A percentile compares a stretch with the other conserved stretches of the same genome.
Evolutionary conservation across 2,113 vertebrate species (phyloP).

Genomic region (Lasiurus borealis): DNA sequence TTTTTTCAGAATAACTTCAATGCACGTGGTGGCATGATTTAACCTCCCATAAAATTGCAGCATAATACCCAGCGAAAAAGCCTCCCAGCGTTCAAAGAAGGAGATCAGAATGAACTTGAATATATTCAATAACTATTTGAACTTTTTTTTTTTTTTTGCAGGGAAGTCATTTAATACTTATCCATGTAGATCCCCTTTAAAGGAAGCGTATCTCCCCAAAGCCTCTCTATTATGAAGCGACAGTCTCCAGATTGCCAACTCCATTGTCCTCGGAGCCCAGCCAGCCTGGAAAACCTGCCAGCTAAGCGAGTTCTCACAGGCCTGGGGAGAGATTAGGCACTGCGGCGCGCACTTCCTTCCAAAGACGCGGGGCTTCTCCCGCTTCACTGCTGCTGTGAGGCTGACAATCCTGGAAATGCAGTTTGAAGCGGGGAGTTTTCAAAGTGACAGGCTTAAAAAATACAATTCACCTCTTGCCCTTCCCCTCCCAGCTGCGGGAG

Average conservation of each 20-base stretch:
- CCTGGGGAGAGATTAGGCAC: conserved; percentile 76
- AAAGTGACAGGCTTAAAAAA: conserved; percentile 83
- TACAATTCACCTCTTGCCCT: conserved; percentile 81
- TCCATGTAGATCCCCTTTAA: conserved; percentile 70
- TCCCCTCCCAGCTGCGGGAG: conserved; percentile 63
- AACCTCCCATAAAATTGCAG: conserved; percentile 69
- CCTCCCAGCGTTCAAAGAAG: conserved; percentile 63
- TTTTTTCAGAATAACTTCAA: conserved; percentile 68
- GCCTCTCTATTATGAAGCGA: conserved; percentile 67
- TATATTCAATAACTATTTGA: conserved; percentile 61
- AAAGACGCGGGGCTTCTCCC: conserved; percentile 62
- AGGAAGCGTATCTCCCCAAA: conserved; percentile 61
- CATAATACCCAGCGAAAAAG: conserved; percentile 57
- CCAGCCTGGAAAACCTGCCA: conserved; percentile 66
- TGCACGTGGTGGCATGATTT: conserved; percentile 11
- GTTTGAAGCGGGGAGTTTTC: conserved; percentile 74
- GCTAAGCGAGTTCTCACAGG: conserved; percentile 80
- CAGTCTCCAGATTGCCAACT: conserved; percentile 66
- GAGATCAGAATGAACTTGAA: conserved; percentile 65
- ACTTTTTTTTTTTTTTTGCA: conserved; percentile 45
- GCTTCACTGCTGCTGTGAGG: conserved; percentile 63
- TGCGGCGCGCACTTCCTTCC: conserved; percentile 55
- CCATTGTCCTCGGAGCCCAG: conserved; percentile 66
- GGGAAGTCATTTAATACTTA: conserved; percentile 74
- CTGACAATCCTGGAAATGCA: conserved; percentile 58